phyloP scores from a whole-genome alignment of 1,140 invertebrate species.

The Protaetia brevitarsis region DNA sequence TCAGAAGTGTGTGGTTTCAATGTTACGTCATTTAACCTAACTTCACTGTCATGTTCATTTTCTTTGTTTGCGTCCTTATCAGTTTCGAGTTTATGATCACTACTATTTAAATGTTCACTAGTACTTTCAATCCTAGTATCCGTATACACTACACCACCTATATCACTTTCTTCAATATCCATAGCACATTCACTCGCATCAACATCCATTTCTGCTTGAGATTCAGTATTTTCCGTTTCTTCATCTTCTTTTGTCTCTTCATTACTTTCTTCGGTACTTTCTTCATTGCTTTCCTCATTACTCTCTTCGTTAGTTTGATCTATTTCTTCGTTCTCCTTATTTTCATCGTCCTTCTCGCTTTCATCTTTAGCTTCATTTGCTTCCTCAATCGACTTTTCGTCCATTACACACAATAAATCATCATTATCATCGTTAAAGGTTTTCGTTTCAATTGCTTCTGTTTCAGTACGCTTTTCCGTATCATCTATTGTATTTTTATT shows the following conservation, averaged over 20 bases:
- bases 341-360: neutral
- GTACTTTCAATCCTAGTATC: conserved; percentile 5
- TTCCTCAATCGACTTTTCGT: conserved; percentile 4
- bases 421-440: conserved; percentile 23
- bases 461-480: conserved; percentile 35
- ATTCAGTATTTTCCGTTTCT: neutral
- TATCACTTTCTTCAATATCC: conserved; percentile 22
- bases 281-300: conserved; percentile 6
- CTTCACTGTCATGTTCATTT: conserved; percentile 1
- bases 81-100: neutral
- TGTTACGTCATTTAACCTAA: neutral
- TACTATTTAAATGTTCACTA: neutral
- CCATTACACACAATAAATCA: conserved; percentile 15
- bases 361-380: conserved; percentile 48
- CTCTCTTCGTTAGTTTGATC: neutral
- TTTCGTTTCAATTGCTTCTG: conserved; percentile 37
- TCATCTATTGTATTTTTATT: neutral
- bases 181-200: conserved; percentile 9
- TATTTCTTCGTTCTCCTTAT: neutral
- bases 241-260: conserved; percentile 7
- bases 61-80: conserved; percentile 3
- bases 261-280: conserved; percentile 3
- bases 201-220: neutral
- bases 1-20: too few relatives aligned
- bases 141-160: conserved; percentile 10